Conservation (phyloP, 1,140 invertebrate species). For the Drosophila parvula region DNA sequence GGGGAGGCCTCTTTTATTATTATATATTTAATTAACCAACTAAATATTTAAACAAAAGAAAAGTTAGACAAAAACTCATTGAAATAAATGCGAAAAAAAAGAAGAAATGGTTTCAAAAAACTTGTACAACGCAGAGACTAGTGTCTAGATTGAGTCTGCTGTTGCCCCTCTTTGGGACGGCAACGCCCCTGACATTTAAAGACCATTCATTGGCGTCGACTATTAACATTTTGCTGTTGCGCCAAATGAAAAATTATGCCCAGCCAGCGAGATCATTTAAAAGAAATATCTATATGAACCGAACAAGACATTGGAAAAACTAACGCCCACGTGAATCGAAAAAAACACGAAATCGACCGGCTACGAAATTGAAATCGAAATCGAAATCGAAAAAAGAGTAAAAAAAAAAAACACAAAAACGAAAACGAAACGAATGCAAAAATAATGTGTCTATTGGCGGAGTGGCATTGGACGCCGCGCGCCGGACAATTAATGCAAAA, state of each 20-base stretch:
- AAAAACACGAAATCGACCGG: slow-evolving; percentile 42
- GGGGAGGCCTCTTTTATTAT: neutral
- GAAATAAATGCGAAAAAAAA: neutral
- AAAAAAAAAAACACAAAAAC: slow-evolving; percentile 17
- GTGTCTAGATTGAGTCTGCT: neutral
- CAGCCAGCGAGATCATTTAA: slow-evolving; percentile 39
- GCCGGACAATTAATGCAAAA: slow-evolving; percentile 73
- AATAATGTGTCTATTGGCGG: slow-evolving; percentile 21
- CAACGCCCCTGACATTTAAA: slow-evolving; percentile 1
- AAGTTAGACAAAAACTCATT: too few relatives aligned
- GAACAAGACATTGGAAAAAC: slow-evolving; percentile 42
- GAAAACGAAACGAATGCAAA: slow-evolving; percentile 45
- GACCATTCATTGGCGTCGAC: slow-evolving; percentile 40
- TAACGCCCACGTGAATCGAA: slow-evolving; percentile 58
- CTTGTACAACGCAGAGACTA: neutral
- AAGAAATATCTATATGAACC: slow-evolving; percentile 41
- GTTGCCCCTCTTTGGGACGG: accelerated
- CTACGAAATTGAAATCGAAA: slow-evolving; percentile 37
- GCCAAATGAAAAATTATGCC: slow-evolving; percentile 49
- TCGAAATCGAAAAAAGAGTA: slow-evolving; percentile 18
- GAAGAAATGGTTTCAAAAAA: neutral
- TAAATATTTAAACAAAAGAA: too few relatives aligned
- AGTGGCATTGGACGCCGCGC: too few relatives aligned
- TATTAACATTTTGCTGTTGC: slow-evolving; percentile 43
- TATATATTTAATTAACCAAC: neutral